Conservation (phyloP, 37 sponge, comb jelly and placozoan species). For the Tethya wilhelma region DNA sequence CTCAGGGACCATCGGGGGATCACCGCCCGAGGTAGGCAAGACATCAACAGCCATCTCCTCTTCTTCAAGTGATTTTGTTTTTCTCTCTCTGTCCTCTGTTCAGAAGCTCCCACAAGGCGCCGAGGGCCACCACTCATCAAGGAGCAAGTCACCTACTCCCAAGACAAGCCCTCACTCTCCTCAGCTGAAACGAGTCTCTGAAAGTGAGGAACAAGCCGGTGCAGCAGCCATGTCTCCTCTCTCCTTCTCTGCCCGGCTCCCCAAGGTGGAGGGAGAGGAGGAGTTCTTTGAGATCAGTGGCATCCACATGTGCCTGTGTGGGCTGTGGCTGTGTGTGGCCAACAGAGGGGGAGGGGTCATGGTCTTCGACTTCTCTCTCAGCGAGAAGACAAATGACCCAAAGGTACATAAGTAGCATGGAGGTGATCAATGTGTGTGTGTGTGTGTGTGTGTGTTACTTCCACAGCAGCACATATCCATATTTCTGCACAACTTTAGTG, state of each 20-base stretch:
- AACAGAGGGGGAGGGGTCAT: conserved; percentile 48
- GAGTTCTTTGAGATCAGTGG: conserved; percentile 19
- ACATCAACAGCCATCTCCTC: neutral
- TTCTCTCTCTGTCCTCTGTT: neutral
- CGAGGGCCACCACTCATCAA: too few relatives aligned
- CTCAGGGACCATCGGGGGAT: neutral
- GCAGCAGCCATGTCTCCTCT: neutral
- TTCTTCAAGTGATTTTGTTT: neutral
- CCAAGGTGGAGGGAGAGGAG: neutral
- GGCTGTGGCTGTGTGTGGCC: conserved; percentile 46
- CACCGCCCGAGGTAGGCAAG: neutral
- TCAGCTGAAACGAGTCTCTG: neutral
- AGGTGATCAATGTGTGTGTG: too few relatives aligned
- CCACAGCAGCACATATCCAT: too few relatives aligned
- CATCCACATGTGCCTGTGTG: conserved; percentile 18
- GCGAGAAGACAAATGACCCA: neutral
- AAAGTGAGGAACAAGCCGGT: neutral
- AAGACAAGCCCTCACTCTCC: neutral
- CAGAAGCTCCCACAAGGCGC: too few relatives aligned
- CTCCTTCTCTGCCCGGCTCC: neutral
- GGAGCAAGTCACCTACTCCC: neutral
- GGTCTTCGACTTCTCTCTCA: conserved; percentile 48
- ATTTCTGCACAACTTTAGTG: too few relatives aligned
- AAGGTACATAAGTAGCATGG: conserved; percentile 28
- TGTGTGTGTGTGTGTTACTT: too few relatives aligned